Percentiles rank a stretch among this genome's conserved stretches.
Conservation (phyloP, 2,113 vertebrate genomes). For the Istiophorus platypterus region DNA sequence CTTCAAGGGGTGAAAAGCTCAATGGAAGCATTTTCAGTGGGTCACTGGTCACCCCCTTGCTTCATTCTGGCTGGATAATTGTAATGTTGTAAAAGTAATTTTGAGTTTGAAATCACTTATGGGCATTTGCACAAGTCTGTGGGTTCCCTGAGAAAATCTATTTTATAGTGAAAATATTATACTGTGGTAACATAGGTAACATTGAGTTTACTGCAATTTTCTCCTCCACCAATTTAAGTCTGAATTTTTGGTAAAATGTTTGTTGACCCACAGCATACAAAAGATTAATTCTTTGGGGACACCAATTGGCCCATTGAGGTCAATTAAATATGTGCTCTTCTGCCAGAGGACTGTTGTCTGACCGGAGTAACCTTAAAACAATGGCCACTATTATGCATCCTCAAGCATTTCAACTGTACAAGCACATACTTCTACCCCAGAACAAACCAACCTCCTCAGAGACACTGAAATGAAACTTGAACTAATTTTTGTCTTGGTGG, state of each 20-base stretch:
- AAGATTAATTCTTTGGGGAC: slow-evolving; percentile 18
- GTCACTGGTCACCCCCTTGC: slow-evolving; percentile 51
- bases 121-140: slow-evolving; percentile 37
- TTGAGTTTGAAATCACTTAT: slow-evolving; percentile 46
- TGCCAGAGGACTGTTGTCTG: slow-evolving; percentile 47
- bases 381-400: slow-evolving; percentile 59
- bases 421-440: slow-evolving; percentile 36
- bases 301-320: slow-evolving; percentile 46
- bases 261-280: slow-evolving; percentile 29
- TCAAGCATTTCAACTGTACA: slow-evolving; percentile 49
- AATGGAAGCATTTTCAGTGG: slow-evolving; percentile 53
- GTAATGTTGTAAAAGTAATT: slow-evolving; percentile 32
- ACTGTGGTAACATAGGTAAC: slow-evolving; percentile 28
- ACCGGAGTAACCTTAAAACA: slow-evolving; percentile 52
- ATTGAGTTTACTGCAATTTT: slow-evolving; percentile 37
- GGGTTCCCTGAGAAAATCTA: slow-evolving; percentile 41
- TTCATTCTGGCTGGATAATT: slow-evolving; percentile 55
- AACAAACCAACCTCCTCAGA: slow-evolving; percentile 64
- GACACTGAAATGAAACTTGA: slow-evolving; percentile 69
- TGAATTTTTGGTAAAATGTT: slow-evolving; percentile 39
- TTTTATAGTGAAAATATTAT: slow-evolving; percentile 16
- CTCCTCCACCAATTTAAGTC: slow-evolving; percentile 15
- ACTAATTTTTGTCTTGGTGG: slow-evolving; percentile 69
- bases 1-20: slow-evolving; percentile 49
- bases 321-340: slow-evolving; percentile 46